Base-by-base conservation (phyloP, 1,140 invertebrate species). In the Drosophila willistoni region DNA sequence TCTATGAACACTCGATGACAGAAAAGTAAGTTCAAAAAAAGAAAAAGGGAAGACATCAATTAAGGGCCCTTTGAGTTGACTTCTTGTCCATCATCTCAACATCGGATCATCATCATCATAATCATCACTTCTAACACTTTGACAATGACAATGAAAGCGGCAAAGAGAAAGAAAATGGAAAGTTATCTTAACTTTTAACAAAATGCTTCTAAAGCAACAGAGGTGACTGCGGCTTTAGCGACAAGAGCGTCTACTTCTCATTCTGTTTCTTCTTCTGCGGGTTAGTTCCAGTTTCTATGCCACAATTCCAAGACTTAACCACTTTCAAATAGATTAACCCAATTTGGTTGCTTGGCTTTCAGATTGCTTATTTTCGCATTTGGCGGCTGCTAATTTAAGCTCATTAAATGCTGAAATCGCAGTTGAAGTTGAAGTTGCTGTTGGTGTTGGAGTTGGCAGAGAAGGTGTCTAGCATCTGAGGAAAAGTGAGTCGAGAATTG, bases 301-400 rank as follows among this genome's bases (percentile, higher is more conserved):
- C 6, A 29, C 54, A 56, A 56, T 25, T 33, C 54, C 54, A 33
- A 7, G 17, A 34, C 56, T 36, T 44, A 22, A 19, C 33, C 79
- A 87, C 83, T 87, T 87, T 87, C 83, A 89, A 77, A 87, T 79
- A 87, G 83, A 86, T 87, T 87, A 87, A 87, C 83, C 83, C 79
- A 87, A 87, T 77, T 87, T 77, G 77, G 65, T 57, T 64, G 63
- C 73, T 71, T 59, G 71, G 79, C 82, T 79, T 81, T 86, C 75
- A 64, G 60, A 17, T 60, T 14, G 47, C 34, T 42, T 19, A 62
- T 34, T 67, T 67, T 66, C 73, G 68, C 61, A 42, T 63, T 63
- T 47, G 55, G 51, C 39, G 12, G 54, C 42, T 73, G 44, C 17
- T 51, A 51, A 70, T 78, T 77, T 78, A 64, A 64, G 54, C 66